These are phyloP conservation scores for Nipponia nippon DNA, from an alignment of 2,113 vertebrate species.

Conservation along the genomic window DNA sequence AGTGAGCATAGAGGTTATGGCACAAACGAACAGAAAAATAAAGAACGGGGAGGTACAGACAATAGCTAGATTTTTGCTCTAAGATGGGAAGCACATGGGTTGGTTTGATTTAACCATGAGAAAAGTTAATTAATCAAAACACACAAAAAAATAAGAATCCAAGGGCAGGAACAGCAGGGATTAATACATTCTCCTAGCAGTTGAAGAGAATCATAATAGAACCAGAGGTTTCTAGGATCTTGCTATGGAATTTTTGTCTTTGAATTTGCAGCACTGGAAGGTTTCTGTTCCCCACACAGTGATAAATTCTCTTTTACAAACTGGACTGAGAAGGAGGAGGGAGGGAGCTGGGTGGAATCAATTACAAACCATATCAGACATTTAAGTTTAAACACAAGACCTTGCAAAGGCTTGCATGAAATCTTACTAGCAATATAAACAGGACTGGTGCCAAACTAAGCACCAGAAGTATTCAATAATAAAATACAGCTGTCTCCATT, in stretches of 20 bases:
- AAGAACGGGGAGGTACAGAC: not conserved
- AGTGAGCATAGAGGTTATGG: not conserved
- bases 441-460: slow-evolving; percentile 71
- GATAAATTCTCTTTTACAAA: slow-evolving; percentile 51
- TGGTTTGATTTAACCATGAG: not conserved
- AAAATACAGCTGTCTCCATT: slow-evolving; percentile 76
- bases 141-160: not conserved
- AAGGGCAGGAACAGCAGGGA: not conserved
- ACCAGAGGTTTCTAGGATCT: not conserved
- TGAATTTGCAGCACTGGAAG: not conserved
- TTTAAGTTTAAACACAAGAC: slow-evolving; percentile 64
- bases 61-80: not conserved
- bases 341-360: slow-evolving; percentile 67
- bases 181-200: not conserved
- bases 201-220: not conserved
- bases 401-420: slow-evolving; percentile 70
- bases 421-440: slow-evolving; percentile 73
- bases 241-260: slow-evolving; percentile 31
- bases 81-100: not conserved
- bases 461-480: slow-evolving; percentile 78
- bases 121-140: slow-evolving; percentile 14
- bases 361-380: slow-evolving; percentile 69
- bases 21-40: not conserved
- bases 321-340: slow-evolving; percentile 26
- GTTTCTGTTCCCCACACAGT: not conserved